Percentiles rank a stretch among this genome's conserved stretches.
Evolutionary conservation across 1,140 invertebrate species (phyloP).

Genomic region (Scaptomyza pallida): DNA sequence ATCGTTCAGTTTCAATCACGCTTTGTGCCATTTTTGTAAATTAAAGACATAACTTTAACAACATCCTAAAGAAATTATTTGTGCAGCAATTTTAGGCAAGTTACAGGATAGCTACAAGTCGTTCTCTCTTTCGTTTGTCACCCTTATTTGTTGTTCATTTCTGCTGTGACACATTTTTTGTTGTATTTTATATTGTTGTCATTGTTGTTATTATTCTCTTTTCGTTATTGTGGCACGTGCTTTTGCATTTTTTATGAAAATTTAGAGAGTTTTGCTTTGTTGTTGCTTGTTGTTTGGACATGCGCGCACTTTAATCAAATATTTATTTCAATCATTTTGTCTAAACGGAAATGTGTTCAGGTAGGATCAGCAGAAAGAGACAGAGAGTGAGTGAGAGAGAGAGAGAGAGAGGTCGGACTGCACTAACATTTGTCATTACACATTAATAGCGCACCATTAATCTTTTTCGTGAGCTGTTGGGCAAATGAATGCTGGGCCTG

Average conservation of each 20-base stretch:
- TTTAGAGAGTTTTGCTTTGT: constrained; percentile 58
- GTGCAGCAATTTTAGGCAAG: background rate
- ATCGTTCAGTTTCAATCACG: too few species aligned
- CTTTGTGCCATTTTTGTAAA: too few species aligned
- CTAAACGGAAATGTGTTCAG: constrained; percentile 58
- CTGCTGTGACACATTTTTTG: constrained; percentile 68
- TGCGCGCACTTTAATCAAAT: constrained; percentile 73
- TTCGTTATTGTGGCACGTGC: constrained; percentile 50
- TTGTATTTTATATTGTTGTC: constrained; percentile 50
- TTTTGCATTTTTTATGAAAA: constrained; percentile 80
- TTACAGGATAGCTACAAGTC: background rate
- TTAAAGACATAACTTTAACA: too few species aligned
- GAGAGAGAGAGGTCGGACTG: constrained; percentile 20
- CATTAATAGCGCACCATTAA: constrained; percentile 82
- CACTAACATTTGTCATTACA: constrained; percentile 83
- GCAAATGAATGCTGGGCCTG: constrained; percentile 48
- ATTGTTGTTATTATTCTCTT: constrained; percentile 3
- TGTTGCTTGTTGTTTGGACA: constrained; percentile 41
- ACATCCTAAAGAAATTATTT: too few species aligned
- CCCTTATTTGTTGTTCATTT: background rate
- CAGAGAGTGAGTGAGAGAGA: background rate
- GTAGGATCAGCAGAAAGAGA: constrained; percentile 18
- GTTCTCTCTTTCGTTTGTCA: background rate
- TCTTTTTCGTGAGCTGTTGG: constrained; percentile 70
- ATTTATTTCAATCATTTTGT: constrained; percentile 77